Evolutionary conservation across 2,888 invertebrate species (phyloP), one percentile per base, ranked within the genome.

Genomic region (Zygaena filipendulae): DNA sequence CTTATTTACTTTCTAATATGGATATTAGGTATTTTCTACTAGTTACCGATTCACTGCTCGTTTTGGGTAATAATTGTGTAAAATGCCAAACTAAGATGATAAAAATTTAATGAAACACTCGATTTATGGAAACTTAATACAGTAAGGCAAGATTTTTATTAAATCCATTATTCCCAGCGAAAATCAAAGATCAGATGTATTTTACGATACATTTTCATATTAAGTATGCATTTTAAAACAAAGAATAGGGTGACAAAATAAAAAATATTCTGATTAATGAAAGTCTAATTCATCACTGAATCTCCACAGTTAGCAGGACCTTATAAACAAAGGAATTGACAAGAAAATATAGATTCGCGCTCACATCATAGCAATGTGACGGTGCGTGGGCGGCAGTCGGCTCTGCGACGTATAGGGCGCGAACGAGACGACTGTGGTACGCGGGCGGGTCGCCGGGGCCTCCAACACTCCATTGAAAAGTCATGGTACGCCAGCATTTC

Each of bases 271-370:
- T 62, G 66, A 71, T 75, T 71, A 62, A 66, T 67, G 72, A 71
- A 70, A 66, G 48, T 74, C 70, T 72, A 74, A 74, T 75, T 69
- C 70, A 77, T 69, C 74, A 77, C 74, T 69, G 71, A 67, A 71
- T 58, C 61, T 74, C 71, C 71, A 75, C 71, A 68, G 64, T 59
- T 52, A 60, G 68, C 75, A 74, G 77, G 75, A 77, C 67, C 63
- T 70, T 60, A 70, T 74, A 75, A 79, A 79, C 79, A 79, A 79
- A 79, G 75, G 77, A 77, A 70, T 66, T 63, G 63, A 62, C 60
- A 56, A 61, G 66, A 62, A 61, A 62, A 64, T 66, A 59, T 52
- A 48, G 61, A 53, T 48, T 38, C 40, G 47, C 16, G 4, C 5
- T 48, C 45, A 52, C 47, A 45, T 16, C 16, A 39, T 41, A 40